Evolutionary conservation across 2,113 vertebrate genomes (phyloP).

Genomic region (Promerops cafer): DNA sequence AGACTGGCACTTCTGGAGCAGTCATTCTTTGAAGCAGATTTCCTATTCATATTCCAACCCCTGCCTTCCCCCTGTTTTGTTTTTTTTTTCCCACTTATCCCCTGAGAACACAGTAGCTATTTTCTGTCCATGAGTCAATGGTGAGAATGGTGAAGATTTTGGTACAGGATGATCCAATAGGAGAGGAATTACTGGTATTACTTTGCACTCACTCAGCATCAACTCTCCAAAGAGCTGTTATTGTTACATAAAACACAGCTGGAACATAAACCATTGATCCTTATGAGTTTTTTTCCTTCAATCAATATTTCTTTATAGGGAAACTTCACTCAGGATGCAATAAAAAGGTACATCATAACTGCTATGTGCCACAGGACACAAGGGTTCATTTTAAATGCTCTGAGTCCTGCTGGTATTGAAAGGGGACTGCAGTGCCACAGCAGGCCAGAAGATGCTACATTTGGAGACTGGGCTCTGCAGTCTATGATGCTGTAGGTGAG

Average conservation of each 20-base stretch:
- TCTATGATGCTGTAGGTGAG: background rate
- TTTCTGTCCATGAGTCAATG: background rate
- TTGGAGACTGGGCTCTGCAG: background rate
- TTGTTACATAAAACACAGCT: conserved; percentile 23
- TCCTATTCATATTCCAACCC: background rate
- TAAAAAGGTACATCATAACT: conserved; percentile 45
- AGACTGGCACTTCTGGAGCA: background rate
- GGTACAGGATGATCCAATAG: background rate
- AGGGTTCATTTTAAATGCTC: conserved; percentile 2
- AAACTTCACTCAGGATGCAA: conserved; percentile 38
- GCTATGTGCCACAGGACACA: background rate
- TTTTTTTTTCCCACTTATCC: background rate
- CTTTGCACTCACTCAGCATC: conserved; percentile 22
- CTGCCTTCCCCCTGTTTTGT: fast-evolving
- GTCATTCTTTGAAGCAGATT: background rate
- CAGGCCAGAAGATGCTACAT: background rate
- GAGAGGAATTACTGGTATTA: conserved; percentile 9
- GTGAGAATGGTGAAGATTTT: background rate
- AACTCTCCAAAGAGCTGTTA: conserved; percentile 42
- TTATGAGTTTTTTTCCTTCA: conserved; percentile 37
- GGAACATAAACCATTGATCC: conserved; percentile 44
- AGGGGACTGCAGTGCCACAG: background rate
- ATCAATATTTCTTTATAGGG: conserved; percentile 53
- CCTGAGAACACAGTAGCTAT: background rate
- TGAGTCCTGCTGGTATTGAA: conserved; percentile 25